Evolutionary conservation across 2,888 invertebrate genomes (phyloP).

Genomic region (Mechanitis mazaeus): DNA sequence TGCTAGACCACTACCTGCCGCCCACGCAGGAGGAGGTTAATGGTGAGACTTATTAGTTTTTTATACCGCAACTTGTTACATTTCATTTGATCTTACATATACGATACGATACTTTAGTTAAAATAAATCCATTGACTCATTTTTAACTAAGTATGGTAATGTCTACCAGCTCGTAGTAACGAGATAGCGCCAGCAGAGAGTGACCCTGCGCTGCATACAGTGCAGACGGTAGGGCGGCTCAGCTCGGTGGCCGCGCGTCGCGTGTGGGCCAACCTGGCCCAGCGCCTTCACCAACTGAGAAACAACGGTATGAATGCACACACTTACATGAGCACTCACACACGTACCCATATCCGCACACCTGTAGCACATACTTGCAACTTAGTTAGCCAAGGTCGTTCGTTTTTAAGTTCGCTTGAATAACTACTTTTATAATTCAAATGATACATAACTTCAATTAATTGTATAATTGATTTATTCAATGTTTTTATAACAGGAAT

Average conservation of each 20-base stretch:
- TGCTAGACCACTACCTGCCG: conserved; percentile 85
- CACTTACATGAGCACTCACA: not conserved
- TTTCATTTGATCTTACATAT: no score
- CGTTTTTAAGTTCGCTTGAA: not conserved
- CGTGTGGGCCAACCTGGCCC: conserved; percentile 80
- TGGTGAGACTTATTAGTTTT: conserved; percentile 37
- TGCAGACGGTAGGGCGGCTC: conserved; percentile 83
- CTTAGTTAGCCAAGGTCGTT: not conserved
- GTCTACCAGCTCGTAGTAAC: conserved; percentile 1
- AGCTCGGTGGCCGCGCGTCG: conserved; percentile 83
- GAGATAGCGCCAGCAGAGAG: conserved; percentile 76
- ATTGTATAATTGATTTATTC: not conserved
- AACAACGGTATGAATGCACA: conserved; percentile 43
- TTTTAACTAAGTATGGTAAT: not conserved
- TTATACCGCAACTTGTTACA: not conserved
- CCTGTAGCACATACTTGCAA: no score
- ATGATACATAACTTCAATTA: no score
- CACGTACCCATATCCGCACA: not conserved
- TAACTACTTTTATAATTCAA: not conserved
- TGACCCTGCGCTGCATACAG: conserved; percentile 82
- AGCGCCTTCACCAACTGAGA: conserved; percentile 73
- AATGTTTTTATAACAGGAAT: conserved; percentile 44
- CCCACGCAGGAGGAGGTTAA: conserved; percentile 69
- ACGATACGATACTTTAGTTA: no score
- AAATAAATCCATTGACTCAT: no score